phyloP scores from a whole-genome alignment of 2,113 vertebrate species.

The Nothocercus julius region DNA sequence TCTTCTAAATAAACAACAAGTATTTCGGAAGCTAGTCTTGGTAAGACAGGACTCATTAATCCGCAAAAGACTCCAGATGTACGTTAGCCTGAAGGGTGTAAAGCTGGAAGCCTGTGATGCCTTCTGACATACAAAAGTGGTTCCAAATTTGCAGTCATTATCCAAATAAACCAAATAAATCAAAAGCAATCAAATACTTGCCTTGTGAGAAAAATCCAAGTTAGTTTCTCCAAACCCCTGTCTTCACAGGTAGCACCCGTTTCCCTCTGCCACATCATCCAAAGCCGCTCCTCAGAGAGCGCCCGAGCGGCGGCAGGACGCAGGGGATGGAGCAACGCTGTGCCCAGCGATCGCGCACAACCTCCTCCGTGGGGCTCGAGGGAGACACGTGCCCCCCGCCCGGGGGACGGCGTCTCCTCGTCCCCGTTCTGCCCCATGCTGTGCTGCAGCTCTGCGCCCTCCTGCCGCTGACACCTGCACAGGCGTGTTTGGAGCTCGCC shows the following conservation, averaged over 20 bases:
- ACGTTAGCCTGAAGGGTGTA: constrained; percentile 82
- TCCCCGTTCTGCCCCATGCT: too few relatives aligned
- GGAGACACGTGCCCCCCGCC: too few relatives aligned
- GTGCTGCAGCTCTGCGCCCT: too few relatives aligned
- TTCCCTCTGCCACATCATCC: neutral
- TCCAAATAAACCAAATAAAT: constrained; percentile 77
- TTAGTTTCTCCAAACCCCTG: neutral
- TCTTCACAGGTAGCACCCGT: neutral
- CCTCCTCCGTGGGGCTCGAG: too few relatives aligned
- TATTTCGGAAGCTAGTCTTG: constrained; percentile 74
- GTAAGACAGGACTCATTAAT: constrained; percentile 81
- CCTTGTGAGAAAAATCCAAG: constrained; percentile 22
- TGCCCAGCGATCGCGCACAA: too few relatives aligned
- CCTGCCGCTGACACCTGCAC: too few relatives aligned
- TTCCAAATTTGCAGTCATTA: constrained; percentile 83
- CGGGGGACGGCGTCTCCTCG: too few relatives aligned
- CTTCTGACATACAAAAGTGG: constrained; percentile 79
- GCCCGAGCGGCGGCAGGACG: too few relatives aligned
- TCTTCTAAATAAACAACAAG: constrained; percentile 70
- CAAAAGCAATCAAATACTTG: constrained; percentile 61
- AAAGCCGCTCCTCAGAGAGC: neutral
- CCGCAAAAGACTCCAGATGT: constrained; percentile 73
- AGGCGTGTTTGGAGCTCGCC: too few relatives aligned
- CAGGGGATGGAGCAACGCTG: too few relatives aligned
- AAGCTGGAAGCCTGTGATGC: constrained; percentile 76